These are phyloP conservation scores for Parambassis ranga DNA, from an alignment of 2,797 vertebrate species.

Conservation along the genomic window DNA sequence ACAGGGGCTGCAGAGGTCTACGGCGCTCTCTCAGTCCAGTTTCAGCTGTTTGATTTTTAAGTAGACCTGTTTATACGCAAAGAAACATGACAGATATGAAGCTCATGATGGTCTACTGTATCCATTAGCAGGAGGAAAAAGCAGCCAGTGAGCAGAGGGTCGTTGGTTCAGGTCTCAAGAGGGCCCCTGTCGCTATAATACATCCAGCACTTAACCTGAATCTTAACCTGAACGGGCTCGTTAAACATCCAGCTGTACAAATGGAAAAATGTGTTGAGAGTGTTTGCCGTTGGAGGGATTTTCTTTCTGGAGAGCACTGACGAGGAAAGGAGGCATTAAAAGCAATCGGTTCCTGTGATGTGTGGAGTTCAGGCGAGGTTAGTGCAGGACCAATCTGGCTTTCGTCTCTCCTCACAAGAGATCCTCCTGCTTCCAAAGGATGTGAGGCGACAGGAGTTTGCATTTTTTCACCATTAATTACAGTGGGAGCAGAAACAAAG, in stretches of 20 bases:
- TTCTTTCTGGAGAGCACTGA: conserved; percentile 22
- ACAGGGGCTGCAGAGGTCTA: neutral
- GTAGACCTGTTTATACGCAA: no score
- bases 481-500: neutral
- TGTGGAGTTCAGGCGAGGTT: conserved; percentile 42
- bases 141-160: conserved; percentile 26
- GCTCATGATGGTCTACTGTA: neutral
- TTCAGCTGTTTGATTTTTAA: conserved; percentile 31
- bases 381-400: conserved; percentile 26
- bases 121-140: conserved; percentile 33
- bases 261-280: conserved; percentile 25
- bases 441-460: neutral
- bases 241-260: conserved; percentile 58
- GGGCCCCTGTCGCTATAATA: conserved; percentile 45
- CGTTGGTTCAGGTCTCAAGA: conserved; percentile 29
- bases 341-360: conserved; percentile 39
- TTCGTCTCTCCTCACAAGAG: conserved; percentile 29
- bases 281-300: conserved; percentile 23
- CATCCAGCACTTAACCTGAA: conserved; percentile 58
- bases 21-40: neutral
- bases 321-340: conserved; percentile 10
- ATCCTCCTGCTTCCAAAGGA: neutral
- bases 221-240: conserved; percentile 41
- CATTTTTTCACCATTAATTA: neutral
- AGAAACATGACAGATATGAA: no score